Base-by-base conservation (phyloP, 2,113 vertebrate genomes). In the Pimephales promelas region DNA sequence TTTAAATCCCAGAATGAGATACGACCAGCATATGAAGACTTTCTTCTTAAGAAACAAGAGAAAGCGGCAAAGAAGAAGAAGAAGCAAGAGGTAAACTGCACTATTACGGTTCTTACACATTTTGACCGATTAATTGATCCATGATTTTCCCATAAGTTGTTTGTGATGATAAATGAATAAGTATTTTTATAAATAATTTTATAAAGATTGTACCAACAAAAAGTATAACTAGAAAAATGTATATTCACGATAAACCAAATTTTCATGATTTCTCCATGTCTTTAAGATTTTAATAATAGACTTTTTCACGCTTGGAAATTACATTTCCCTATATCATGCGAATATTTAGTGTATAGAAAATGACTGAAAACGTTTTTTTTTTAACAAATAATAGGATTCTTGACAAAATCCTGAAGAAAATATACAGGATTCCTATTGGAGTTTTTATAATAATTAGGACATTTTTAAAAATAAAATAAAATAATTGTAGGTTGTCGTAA, bases 11-110 rank as follows among this genome's bases (percentile, higher is more conserved):
- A 97, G 96, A 95, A 96, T 76, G 94, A 95, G 82, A 92, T 95
- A 56, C 93, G 96, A 64, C 95, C 95, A 22, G 95, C 96, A 78
- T 97, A 97, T 85, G 96, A 97, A 90, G 94, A 90, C 78, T 94
- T 90, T 90, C 87, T 97, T 28, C 90, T 94, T 2, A 92, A 95
- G 90, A 96, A 96, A 85, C 92, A 91, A 78, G 83, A 93, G 89
- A 94, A 88, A 87, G 93, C 93, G 45, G 86, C 90, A 89, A 89
- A 16, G 49, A 87, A 57, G 2, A 78, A 72, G 56, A 57, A 66
- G 2, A 91, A 84, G 56, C 89, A 85, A 54, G 88, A 93, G 93
- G 95, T 77, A 77, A 73, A 73, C 22, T 22, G 24, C 1, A 31
- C 3, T 18, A 7, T 72, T 45, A 45, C 13, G 18, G 18, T 68